Percentiles rank a stretch among this genome's conserved stretches.
Evolutionary conservation across 2,113 vertebrate species (phyloP).

Genomic region (Colinus virginianus): DNA sequence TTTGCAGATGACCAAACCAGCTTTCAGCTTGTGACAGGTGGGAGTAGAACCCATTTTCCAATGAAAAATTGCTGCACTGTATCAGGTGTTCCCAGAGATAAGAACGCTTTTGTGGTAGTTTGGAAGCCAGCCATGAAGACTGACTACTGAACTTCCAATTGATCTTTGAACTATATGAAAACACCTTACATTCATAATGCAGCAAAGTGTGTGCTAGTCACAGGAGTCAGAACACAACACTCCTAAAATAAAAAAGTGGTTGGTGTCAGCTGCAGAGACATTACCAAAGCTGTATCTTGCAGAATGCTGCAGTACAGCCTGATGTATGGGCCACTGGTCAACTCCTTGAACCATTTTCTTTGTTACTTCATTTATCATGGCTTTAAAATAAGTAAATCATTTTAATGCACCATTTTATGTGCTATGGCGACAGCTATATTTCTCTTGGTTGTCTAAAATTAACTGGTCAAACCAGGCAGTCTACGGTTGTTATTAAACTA

Average conservation of each 20-base stretch:
- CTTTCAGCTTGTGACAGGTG: neutral
- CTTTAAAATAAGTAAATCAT: constrained; percentile 11
- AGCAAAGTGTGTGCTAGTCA: neutral
- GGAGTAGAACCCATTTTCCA: neutral
- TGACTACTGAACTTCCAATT: neutral
- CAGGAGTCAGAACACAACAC: neutral
- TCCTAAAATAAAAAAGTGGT: neutral
- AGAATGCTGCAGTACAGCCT: neutral
- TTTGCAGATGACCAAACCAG: neutral
- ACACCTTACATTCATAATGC: neutral
- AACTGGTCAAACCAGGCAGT: neutral
- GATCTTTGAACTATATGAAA: neutral
- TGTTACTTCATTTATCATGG: neutral
- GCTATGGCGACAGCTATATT: neutral
- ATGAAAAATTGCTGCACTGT: neutral
- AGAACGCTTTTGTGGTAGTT: neutral
- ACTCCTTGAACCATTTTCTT: neutral
- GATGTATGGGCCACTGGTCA: neutral
- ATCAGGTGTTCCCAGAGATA: neutral
- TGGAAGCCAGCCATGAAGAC: neutral
- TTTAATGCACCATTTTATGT: neutral
- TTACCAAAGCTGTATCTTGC: neutral
- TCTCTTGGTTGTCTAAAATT: constrained; percentile 15
- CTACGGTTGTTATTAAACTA: neutral
- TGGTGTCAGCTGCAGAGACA: neutral